phyloP scores from a whole-genome alignment of 35 echinoderm and acorn worm genomes.

The Holothuria glaberrima region DNA sequence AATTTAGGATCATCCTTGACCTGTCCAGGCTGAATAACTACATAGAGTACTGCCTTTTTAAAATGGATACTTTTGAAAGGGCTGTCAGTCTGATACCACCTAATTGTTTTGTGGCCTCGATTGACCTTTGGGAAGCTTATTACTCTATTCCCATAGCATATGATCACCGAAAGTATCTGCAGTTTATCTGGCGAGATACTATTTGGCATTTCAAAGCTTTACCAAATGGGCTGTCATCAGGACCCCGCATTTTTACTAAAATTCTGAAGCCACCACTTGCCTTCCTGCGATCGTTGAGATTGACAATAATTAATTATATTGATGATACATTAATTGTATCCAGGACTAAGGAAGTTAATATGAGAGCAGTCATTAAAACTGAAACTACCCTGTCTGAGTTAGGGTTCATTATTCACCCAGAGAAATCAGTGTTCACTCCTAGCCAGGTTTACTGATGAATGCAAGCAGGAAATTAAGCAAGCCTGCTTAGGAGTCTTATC shows the following conservation, averaged over 20 bases:
- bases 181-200: slow-evolving; percentile 53
- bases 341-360: not conserved
- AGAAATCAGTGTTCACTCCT: slow-evolving; percentile 62
- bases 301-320: slow-evolving; percentile 28
- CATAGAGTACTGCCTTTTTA: slow-evolving; percentile 9
- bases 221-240: slow-evolving; percentile 72
- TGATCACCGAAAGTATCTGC: slow-evolving; percentile 12
- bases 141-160: slow-evolving; percentile 36
- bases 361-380: slow-evolving; percentile 28
- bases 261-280: slow-evolving; percentile 63
- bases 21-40: slow-evolving; percentile 12
- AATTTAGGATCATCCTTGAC: slow-evolving; percentile 11
- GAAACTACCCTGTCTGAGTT: slow-evolving; percentile 29
- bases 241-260: slow-evolving; percentile 74
- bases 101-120: slow-evolving; percentile 27
- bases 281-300: not conserved
- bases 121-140: slow-evolving; percentile 34
- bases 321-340: slow-evolving; percentile 47
- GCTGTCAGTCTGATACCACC: not conserved
- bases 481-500: slow-evolving; percentile 18
- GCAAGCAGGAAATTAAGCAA: slow-evolving; percentile 47
- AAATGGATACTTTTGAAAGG: slow-evolving; percentile 34
- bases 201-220: slow-evolving; percentile 60
- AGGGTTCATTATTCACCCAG: slow-evolving; percentile 75
- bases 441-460: slow-evolving; percentile 46